These are phyloP conservation scores for Nicator chloris DNA, from an alignment of 2,113 vertebrate genomes.

Conservation along the genomic window DNA sequence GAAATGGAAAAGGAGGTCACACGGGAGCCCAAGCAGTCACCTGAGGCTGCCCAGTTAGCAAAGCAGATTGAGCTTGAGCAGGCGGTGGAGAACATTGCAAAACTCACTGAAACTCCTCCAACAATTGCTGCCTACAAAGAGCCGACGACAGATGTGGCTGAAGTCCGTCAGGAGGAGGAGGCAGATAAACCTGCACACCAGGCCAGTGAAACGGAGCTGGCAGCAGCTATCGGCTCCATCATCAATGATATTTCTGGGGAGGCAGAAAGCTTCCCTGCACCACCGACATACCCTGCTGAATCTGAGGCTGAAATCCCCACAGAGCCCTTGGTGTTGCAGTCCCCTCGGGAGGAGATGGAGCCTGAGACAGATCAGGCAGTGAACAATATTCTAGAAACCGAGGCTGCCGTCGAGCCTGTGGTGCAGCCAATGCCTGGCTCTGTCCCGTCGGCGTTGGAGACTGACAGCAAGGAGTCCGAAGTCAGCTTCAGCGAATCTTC, in stretches of 20 bases:
- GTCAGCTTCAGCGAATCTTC: constrained; percentile 60
- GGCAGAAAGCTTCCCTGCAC: constrained; percentile 81
- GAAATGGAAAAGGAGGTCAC: constrained; percentile 69
- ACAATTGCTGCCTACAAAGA: constrained; percentile 80
- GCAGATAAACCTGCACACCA: constrained; percentile 88
- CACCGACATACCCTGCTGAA: constrained; percentile 69
- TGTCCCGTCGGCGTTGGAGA: neutral
- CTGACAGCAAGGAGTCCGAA: constrained; percentile 73
- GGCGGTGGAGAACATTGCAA: constrained; percentile 95
- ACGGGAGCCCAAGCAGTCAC: constrained; percentile 69
- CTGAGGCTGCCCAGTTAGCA: constrained; percentile 81
- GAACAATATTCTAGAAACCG: constrained; percentile 75
- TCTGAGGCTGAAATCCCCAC: constrained; percentile 65
- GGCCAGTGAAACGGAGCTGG: constrained; percentile 93
- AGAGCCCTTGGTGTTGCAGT: constrained; percentile 69
- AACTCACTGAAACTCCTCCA: constrained; percentile 83
- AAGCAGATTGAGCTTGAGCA: constrained; percentile 92
- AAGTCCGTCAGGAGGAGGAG: constrained; percentile 78
- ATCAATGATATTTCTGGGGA: constrained; percentile 88
- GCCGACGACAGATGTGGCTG: constrained; percentile 64
- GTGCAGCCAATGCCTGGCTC: constrained; percentile 16
- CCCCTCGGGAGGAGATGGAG: constrained; percentile 80
- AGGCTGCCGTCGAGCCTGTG: constrained; percentile 36
- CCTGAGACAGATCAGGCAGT: constrained; percentile 81
- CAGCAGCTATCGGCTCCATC: constrained; percentile 96